Conservation (phyloP, 2,113 vertebrate genomes). For the Rhinogobius similis region DNA sequence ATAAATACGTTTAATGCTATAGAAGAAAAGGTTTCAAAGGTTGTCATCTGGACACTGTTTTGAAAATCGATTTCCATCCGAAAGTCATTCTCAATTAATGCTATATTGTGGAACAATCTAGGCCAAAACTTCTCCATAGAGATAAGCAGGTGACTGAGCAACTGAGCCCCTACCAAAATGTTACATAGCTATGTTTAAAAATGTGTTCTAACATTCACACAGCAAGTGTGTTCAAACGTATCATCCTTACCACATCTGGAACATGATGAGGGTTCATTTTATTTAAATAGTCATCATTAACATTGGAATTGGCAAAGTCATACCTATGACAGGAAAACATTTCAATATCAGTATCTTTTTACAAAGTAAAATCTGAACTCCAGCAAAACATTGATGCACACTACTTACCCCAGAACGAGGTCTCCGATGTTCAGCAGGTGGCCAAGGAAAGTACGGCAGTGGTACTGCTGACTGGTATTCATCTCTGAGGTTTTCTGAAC, state of each 20-base stretch:
- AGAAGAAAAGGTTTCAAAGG: too few species aligned
- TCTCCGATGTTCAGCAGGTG: slow-evolving; percentile 96
- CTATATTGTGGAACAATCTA: too few species aligned
- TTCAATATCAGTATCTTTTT: neutral
- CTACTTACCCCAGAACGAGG: slow-evolving; percentile 86
- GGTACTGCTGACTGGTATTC: slow-evolving; percentile 90
- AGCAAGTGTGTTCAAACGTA: neutral
- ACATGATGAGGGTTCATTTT: slow-evolving; percentile 91
- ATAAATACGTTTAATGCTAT: too few species aligned
- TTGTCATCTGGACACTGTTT: too few species aligned
- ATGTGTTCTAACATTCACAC: neutral
- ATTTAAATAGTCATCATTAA: slow-evolving; percentile 93
- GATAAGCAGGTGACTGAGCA: too few species aligned
- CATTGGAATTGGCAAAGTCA: slow-evolving; percentile 93
- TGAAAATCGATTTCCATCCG: too few species aligned
- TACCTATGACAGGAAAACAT: slow-evolving; percentile 74
- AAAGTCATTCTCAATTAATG: too few species aligned
- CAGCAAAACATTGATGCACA: neutral
- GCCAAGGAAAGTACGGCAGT: slow-evolving; percentile 93
- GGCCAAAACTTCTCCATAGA: too few species aligned
- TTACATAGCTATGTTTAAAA: too few species aligned
- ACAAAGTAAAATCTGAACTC: too few species aligned
- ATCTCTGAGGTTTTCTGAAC: slow-evolving; percentile 95
- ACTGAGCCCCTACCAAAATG: too few species aligned
- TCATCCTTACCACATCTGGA: slow-evolving; percentile 91